A percentile compares a stretch with the other conserved stretches of the same genome.
Evolutionary conservation across 2,888 invertebrate species (phyloP).

Genomic region (Megastigmus dorsalis): DNA sequence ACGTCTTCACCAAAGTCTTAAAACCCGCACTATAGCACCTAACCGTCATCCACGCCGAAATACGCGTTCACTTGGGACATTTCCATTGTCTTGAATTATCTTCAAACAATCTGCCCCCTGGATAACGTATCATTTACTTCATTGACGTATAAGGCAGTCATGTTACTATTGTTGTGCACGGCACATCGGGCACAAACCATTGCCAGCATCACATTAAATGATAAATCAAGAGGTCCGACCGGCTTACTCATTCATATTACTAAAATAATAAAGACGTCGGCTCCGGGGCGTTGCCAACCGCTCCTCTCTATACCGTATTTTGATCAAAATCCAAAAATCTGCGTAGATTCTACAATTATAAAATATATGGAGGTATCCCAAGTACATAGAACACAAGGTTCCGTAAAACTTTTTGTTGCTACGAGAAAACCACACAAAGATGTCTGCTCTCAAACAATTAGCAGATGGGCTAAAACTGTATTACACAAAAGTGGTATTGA

Average conservation of each 20-base stretch:
- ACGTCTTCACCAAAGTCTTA: too few relatives aligned
- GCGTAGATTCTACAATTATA: neutral
- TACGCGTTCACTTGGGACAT: too few relatives aligned
- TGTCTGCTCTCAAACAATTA: neutral
- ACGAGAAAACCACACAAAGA: neutral
- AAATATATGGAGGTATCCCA: neutral
- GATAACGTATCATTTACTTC: too few relatives aligned
- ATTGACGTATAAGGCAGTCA: neutral
- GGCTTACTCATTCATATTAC: constrained; percentile 15
- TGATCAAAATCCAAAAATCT: neutral
- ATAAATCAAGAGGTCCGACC: neutral
- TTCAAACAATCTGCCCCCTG: too few relatives aligned
- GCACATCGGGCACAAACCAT: constrained; percentile 22
- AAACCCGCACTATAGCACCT: too few relatives aligned
- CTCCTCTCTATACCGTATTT: constrained; percentile 8
- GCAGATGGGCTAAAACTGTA: neutral
- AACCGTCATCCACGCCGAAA: too few relatives aligned
- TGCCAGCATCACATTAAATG: neutral
- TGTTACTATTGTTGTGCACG: constrained; percentile 12
- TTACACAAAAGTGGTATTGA: neutral
- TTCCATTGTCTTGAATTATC: too few relatives aligned
- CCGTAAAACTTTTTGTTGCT: neutral
- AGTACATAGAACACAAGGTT: too few relatives aligned
- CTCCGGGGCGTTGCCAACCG: constrained; percentile 18
- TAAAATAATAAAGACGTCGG: constrained; percentile 23